Evolutionary conservation across 2,888 invertebrate genomes (phyloP), one percentile per base, ranked within the genome.

Genomic region (Caenorhabditis parvicauda): DNA sequence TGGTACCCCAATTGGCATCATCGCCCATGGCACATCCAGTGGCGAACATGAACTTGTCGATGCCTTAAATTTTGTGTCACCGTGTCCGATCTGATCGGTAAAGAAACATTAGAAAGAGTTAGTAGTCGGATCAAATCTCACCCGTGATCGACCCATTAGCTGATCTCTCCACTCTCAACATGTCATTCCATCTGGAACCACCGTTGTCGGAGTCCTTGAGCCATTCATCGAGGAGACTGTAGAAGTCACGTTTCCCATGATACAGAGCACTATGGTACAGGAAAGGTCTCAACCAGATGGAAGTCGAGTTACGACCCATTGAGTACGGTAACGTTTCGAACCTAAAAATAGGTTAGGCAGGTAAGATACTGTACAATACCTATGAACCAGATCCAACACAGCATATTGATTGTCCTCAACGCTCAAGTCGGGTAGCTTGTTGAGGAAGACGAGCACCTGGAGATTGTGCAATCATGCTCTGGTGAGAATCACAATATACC

Each of bases 241-340:
- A 72, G 61, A 74, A 74, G 7, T 60, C 62, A 28, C 53, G 44
- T 7, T 53, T 57, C 27, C 65, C 57, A 27, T 63, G 59, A 41
- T 70, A 68, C 12, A 74, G 49, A 0, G 67, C 54, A n/a, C 62
- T 62, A 27, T 70, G 64, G 19, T 59, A 61, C 7, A 73, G 47
- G 53, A 68, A 73, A 1, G 67, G 67, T 27, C 75, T 57, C 3
- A 75, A 56, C 75, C 75, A 75, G 48, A 73, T 69, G 6, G 72
- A 69, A 14, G 75, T 75, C 19, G 75, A 75, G 41, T 75, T 75
- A 38, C 61, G 54, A 35, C 75, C 75, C 75, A 75, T 75, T 2
- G 73, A 66, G 42, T 70, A 70, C 17, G 70, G 72, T 29, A 73
- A 60, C 21, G 53, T 65, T 54, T 75, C 75, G 56, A 75, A 75